Conservation (phyloP, 2,888 invertebrate species). For the Romanomermis culicivorax region DNA sequence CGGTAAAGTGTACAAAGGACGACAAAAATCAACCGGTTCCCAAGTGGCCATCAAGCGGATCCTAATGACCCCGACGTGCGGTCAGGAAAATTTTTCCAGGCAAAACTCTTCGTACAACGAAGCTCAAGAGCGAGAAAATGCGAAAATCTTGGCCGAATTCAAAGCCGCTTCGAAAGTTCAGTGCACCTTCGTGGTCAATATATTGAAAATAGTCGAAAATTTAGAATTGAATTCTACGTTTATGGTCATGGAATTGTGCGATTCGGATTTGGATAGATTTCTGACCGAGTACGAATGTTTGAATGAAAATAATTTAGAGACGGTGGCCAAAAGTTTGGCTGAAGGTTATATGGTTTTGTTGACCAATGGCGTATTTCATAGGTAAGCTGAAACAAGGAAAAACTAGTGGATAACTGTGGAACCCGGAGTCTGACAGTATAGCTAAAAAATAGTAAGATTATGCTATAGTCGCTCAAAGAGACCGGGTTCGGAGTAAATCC, state of each 20-base stretch:
- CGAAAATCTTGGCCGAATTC: too few species aligned
- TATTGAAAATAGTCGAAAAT: not conserved
- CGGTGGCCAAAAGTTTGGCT: constrained; percentile 1
- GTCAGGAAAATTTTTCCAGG: too few species aligned
- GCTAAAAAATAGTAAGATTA: too few species aligned
- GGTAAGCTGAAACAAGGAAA: too few species aligned
- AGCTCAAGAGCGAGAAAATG: too few species aligned
- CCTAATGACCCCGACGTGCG: too few species aligned
- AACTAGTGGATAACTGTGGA: too few species aligned
- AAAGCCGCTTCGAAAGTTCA: not conserved
- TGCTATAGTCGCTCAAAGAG: too few species aligned
- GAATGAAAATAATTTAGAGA: not conserved
- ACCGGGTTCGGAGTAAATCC: too few species aligned
- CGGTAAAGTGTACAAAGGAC: not conserved
- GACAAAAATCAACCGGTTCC: not conserved
- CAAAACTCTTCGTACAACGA: too few species aligned
- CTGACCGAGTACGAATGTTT: not conserved
- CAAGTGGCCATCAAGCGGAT: not conserved
- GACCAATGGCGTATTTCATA: not conserved
- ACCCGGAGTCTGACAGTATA: too few species aligned
- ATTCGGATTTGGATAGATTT: not conserved
- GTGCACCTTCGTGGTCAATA: not conserved
- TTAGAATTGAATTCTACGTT: not conserved
- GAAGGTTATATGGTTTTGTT: constrained; percentile 1
- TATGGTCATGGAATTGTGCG: constrained; percentile 7